Conservation (phyloP, 2,797 vertebrate species). For the Adelosebastes latens region DNA sequence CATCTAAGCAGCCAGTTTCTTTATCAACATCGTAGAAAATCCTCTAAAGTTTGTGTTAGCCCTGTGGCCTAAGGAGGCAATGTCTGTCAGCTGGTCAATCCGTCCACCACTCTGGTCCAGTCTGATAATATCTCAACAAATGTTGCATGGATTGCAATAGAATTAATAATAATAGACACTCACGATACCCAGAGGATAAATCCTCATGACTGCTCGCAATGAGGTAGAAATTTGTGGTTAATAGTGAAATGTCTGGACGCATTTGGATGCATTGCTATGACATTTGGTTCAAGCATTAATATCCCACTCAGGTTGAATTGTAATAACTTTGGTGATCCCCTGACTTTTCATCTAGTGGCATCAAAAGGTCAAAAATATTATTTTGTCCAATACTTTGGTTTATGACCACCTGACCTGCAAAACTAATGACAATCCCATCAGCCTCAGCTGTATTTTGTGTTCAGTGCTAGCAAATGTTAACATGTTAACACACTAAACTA, state of each 20-base stretch:
- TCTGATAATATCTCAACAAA: conserved; percentile 15
- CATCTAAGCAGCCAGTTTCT: not conserved
- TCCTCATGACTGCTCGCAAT: not conserved
- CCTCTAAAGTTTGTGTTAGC: not conserved
- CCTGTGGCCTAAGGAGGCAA: not conserved
- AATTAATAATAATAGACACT: not conserved
- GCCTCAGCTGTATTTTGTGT: too few species aligned
- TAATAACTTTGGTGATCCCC: too few species aligned
- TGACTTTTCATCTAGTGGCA: too few species aligned
- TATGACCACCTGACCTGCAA: too few species aligned
- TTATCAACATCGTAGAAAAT: not conserved
- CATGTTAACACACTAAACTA: too few species aligned
- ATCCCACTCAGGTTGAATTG: not conserved
- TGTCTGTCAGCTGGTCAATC: not conserved
- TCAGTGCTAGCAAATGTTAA: not conserved
- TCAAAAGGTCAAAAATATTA: too few species aligned
- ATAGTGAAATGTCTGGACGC: not conserved
- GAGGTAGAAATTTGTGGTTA: too few species aligned
- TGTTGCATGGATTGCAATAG: not conserved
- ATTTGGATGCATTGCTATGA: not conserved
- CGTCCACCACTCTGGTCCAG: not conserved
- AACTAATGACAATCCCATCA: too few species aligned
- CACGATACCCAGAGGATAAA: not conserved
- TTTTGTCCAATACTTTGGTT: not conserved
- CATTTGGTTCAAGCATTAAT: not conserved